phyloP scores from a whole-genome alignment of 2,888 invertebrate genomes.

The Anagyrus pseudococci region DNA sequence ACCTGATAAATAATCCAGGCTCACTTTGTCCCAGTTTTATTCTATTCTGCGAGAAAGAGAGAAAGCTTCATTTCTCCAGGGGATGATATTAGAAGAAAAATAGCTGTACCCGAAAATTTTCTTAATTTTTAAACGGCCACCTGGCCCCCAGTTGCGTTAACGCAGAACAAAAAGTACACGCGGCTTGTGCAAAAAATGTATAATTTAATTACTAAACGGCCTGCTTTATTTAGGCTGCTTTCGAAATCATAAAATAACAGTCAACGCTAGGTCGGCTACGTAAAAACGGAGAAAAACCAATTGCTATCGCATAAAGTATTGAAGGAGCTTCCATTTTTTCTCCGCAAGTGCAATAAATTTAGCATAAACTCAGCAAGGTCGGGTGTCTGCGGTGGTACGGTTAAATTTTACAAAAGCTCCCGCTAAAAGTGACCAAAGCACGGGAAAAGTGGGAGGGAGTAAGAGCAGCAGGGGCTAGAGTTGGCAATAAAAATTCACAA shows the following conservation, averaged over 20 bases:
- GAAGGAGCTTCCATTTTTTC: neutral
- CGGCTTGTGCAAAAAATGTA: no score
- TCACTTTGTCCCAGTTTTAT: neutral
- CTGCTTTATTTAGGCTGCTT: neutral
- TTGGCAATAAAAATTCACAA: constrained; percentile 29
- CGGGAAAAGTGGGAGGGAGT: neutral
- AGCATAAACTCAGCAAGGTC: no score
- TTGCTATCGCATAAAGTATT: neutral
- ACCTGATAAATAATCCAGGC: no score
- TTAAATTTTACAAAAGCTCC: neutral
- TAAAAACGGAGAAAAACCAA: neutral
- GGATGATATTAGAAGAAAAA: no score
- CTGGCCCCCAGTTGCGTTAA: no score
- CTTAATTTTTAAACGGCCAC: no score
- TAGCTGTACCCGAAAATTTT: no score
- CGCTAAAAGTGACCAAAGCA: constrained; percentile 20
- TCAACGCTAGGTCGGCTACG: neutral
- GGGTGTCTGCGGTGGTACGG: neutral
- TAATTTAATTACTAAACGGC: no score
- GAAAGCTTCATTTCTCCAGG: no score
- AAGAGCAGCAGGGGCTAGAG: neutral
- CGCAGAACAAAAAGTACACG: no score
- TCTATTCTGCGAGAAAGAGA: neutral
- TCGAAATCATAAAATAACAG: neutral
- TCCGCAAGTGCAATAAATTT: neutral